phyloP scores from a whole-genome alignment of 2,888 invertebrate species.

The Geophilus truncorum region DNA sequence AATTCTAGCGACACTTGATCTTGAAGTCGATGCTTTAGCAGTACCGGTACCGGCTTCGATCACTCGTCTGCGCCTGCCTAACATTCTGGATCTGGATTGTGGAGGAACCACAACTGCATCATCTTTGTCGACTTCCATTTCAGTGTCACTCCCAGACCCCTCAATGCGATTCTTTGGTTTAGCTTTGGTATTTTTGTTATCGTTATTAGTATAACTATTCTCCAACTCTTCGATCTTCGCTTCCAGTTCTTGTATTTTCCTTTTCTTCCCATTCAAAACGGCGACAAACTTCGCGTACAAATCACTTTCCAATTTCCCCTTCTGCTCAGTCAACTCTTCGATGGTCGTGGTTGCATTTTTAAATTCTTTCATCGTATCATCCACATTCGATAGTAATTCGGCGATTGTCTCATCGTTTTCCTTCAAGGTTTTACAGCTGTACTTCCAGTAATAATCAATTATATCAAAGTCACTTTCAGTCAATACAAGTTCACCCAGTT shows the following conservation, averaged over 20 bases:
- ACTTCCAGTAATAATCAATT: background rate
- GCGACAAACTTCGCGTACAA: constrained; percentile 38
- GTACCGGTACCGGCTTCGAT: background rate
- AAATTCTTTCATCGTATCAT: background rate
- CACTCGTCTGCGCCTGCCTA: background rate
- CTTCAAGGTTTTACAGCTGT: background rate
- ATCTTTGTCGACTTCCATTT: background rate
- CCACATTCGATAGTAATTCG: background rate
- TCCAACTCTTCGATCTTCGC: background rate
- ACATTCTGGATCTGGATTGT: background rate
- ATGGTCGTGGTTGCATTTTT: constrained; percentile 19
- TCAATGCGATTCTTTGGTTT: background rate
- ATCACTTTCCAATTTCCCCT: constrained; percentile 37
- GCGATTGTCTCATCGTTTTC: background rate
- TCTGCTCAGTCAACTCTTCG: constrained; percentile 29
- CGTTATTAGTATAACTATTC: background rate
- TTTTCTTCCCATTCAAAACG: constrained; percentile 38
- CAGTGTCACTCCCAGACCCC: background rate
- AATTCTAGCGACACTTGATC: background rate
- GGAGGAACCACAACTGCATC: background rate
- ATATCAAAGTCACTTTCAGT: background rate
- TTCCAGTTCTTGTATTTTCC: constrained; percentile 33
- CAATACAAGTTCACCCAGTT: background rate
- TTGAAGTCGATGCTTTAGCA: too few species aligned
- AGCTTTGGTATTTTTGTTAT: background rate